Base-by-base conservation (phyloP, 2,888 invertebrate genomes). In the Ophioninae sp. region DNA sequence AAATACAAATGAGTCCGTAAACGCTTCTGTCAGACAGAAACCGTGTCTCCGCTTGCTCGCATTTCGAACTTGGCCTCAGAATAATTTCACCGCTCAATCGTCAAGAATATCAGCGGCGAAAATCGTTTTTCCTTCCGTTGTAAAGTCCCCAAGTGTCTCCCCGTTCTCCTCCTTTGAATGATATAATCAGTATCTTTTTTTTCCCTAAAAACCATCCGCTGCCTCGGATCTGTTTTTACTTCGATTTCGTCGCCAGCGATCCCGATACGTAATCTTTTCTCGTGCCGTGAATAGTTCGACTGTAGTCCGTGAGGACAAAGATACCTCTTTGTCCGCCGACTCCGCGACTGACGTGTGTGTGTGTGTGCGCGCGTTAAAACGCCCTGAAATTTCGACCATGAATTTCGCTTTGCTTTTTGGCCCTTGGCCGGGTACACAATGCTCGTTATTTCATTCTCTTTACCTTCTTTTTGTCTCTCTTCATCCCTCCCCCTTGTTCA, bases 391-490 rank as follows among this genome's bases (percentile, higher is more conserved):
- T 23, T 61, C 20, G 39, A 39, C 30, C 23, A 30, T 62, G 61
- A 21, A 13, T 74, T 74, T 61, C 7, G 41, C 17, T 50, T 8
- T 10, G n/a, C 20, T 23, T 67, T 59, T 41, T 20, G 30, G 61
- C 56, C 56, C 39, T 64, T 39, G 30, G 21, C 13, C 62, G 20
- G 37, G 7, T 0, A 21, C 10, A 75, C 64, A 57, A 65, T 65
- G 65, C 75, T 6, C 39, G 39, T 21, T 39, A 39, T 57, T 74
- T 74, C 56, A 74, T 67, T 61, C n/a, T 50, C 39, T 41, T 30
- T 30, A 30, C 20, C 41, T 7, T 30, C 17, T 17, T 6, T 50
- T 10, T 10, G 6, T 50, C 17, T 50, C 50, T 50, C 13, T 13
- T 13, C 17, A 5, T 50, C 21, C 39, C 21, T 23, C 37, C 8